A percentile compares a stretch with the other conserved stretches of the same genome.
Evolutionary conservation across 2,888 invertebrate species (phyloP).

Genomic region (Pterobdella sp.): DNA sequence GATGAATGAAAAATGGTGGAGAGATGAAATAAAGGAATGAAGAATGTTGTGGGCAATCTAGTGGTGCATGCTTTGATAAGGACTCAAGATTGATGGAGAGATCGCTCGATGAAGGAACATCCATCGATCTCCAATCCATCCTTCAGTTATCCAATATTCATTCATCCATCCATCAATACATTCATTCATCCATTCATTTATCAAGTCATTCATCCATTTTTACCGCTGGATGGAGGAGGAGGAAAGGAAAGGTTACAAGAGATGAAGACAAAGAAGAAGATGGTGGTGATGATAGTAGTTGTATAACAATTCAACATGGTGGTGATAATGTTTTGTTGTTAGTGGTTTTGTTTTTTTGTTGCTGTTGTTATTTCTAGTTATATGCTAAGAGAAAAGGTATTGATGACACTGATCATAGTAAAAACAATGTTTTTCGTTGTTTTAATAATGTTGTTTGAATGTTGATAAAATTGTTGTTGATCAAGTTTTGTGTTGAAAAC

Average conservation of each 20-base stretch:
- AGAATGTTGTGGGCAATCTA: neutral
- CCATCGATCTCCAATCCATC: neutral
- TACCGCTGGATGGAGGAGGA: neutral
- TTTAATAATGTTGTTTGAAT: neutral
- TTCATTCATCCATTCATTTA: neutral
- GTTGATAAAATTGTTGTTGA: neutral
- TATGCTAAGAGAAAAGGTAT: neutral
- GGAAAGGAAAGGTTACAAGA: neutral
- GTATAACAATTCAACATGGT: neutral
- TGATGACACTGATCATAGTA: too few relatives aligned
- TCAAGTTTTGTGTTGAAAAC: too few relatives aligned
- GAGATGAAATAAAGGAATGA: neutral
- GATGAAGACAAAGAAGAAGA: neutral
- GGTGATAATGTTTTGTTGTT: neutral
- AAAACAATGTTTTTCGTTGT: too few relatives aligned
- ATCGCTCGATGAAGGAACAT: neutral
- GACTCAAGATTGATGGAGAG: neutral
- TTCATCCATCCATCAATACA: neutral
- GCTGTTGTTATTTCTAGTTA: too few relatives aligned
- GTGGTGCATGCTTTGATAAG: neutral
- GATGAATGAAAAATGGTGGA: neutral
- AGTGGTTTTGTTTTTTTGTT: too few relatives aligned
- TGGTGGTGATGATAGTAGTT: neutral
- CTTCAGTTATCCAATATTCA: neutral
- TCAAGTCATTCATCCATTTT: neutral